Conservation (phyloP, 2,113 vertebrate genomes). For the Columba livia region DNA sequence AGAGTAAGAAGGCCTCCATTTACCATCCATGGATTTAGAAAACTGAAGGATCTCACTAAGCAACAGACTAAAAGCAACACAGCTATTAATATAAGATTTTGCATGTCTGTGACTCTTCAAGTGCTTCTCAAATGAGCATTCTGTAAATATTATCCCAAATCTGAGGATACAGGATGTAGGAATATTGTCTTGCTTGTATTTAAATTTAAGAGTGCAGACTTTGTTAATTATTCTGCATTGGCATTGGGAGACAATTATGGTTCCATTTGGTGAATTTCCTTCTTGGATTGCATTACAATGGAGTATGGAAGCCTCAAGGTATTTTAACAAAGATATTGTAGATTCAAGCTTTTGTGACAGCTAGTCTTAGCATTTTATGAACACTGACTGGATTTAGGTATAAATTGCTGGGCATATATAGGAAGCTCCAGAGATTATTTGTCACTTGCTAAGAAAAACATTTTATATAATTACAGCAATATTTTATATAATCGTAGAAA, state of each 20-base stretch:
- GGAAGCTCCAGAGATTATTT: neutral
- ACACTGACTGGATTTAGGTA: neutral
- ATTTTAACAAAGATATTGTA: neutral
- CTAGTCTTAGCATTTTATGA: neutral
- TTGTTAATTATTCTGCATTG: conserved; percentile 7
- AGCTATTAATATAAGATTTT: neutral
- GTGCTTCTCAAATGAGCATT: neutral
- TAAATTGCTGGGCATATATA: neutral
- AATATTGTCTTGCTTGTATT: neutral
- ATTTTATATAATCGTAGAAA: neutral
- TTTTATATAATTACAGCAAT: neutral
- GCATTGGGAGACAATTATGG: neutral
- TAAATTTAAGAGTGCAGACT: neutral
- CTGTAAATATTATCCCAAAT: neutral
- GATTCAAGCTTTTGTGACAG: neutral
- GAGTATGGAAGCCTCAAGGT: neutral
- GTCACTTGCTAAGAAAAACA: neutral
- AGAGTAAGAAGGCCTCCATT: neutral
- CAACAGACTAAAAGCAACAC: neutral
- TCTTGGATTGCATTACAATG: neutral
- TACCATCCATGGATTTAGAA: neutral
- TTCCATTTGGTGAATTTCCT: conserved; percentile 6
- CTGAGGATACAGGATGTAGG: neutral
- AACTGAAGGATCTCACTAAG: neutral
- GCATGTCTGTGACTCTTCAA: neutral